A percentile compares a stretch with the other conserved stretches of the same genome.
These are phyloP conservation scores for Cecropterus lyciades DNA, from an alignment of 1,140 invertebrate species.

Conservation along the genomic window DNA sequence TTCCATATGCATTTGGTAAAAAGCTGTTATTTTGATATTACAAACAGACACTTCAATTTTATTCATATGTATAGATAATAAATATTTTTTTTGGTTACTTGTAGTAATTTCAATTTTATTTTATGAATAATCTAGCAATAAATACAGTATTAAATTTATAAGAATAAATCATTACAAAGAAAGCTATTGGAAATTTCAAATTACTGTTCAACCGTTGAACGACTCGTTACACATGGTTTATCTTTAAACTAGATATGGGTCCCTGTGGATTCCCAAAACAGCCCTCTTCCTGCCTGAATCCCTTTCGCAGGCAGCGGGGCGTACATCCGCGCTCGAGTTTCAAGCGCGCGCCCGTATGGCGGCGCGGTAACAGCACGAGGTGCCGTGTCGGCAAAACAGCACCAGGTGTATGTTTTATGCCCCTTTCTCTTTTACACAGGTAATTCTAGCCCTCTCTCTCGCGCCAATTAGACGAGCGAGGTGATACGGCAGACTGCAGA, in stretches of 20 bases:
- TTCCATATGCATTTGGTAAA: too few relatives aligned
- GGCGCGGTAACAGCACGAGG: conserved; percentile 60
- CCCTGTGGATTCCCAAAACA: conserved; percentile 44
- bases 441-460: conserved; percentile 61
- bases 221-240: conserved; percentile 37
- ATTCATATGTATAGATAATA: too few relatives aligned
- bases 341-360: conserved; percentile 38
- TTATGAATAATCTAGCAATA: too few relatives aligned
- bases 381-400: conserved; percentile 41
- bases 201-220: not conserved
- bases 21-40: too few relatives aligned
- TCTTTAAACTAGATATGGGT: conserved; percentile 23
- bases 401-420: conserved; percentile 46
- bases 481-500: conserved; percentile 54
- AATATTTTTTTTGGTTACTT: too few relatives aligned
- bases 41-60: too few relatives aligned
- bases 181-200: not conserved
- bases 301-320: conserved; percentile 51
- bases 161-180: not conserved
- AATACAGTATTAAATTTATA: too few relatives aligned
- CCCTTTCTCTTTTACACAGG: conserved; percentile 67
- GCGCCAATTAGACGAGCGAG: conserved; percentile 59
- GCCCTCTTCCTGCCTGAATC: conserved; percentile 52
- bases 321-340: conserved; percentile 73
- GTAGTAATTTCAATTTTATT: too few relatives aligned